A percentile compares a stretch with the other conserved stretches of the same genome.
phyloP scores from a whole-genome alignment of 2,113 vertebrate genomes.

The Copsychus sechellarum region DNA sequence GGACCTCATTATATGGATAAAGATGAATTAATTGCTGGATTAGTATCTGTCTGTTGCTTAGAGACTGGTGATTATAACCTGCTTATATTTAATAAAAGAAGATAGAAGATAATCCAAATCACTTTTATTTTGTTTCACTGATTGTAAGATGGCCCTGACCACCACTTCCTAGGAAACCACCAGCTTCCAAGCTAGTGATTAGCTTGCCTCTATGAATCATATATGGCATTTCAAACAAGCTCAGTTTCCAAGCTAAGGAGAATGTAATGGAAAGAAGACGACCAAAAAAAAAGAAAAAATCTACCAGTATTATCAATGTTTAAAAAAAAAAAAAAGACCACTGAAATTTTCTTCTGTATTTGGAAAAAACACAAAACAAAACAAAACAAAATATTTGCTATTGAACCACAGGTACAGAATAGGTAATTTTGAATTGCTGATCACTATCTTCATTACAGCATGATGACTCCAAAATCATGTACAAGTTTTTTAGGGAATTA shows the following conservation, averaged over 20 bases:
- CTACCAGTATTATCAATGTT: neutral
- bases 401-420: neutral
- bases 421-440: neutral
- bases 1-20: conserved; percentile 48
- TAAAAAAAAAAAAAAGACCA: neutral
- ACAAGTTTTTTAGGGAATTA: neutral
- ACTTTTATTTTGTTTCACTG: neutral
- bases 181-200: neutral
- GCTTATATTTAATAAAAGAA: conserved; percentile 39
- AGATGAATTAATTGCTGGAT: conserved; percentile 50
- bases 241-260: neutral
- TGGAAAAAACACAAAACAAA: neutral
- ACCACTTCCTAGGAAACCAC: conserved; percentile 17
- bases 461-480: rapidly evolving
- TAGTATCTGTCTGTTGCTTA: conserved; percentile 44
- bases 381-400: rapidly evolving
- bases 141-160: neutral
- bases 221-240: neutral
- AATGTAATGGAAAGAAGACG: neutral
- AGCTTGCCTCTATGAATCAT: neutral
- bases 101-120: conserved; percentile 16
- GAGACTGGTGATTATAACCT: conserved; percentile 1
- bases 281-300: neutral
- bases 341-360: neutral
- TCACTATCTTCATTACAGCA: neutral